Base-by-base conservation (phyloP, 2,888 invertebrate genomes). In the Tridacna crocea region DNA sequence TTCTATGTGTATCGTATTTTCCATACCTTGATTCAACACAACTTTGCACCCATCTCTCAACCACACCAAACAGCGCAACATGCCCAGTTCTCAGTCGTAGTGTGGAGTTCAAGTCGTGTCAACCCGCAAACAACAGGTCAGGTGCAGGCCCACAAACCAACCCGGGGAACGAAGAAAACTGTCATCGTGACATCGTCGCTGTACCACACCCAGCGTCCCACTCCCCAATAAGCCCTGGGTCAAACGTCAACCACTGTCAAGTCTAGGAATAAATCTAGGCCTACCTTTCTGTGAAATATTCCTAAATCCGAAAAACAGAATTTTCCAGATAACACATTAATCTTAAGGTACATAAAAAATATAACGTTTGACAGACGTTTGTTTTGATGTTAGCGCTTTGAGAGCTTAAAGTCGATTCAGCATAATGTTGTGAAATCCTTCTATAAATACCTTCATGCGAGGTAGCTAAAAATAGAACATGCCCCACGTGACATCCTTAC, bases 381-480 rank as follows among this genome's bases (percentile, higher is more conserved):
- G 72, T 72, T 77, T 72, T 63, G 77, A 77, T 77, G 47, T 48
- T 36, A 19, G 13, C 72, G 26, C 26, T 72, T 72, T 75, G 61
- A 60, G 46, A 61, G 70, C 75, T 46, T 73, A 75, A 77, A 77
- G 79, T 72, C 79, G 73, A 77, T 75, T 83, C 55, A 75, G 60
- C 68, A 58, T 27, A 75, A 47, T 66, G 84, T 84, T 84, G 84
- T 84, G 84, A 77, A 84, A 84, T 84, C 75, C 60, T 77, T 70
- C 72, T 63, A 60, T 82, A 75, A 74, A 74, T 74, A 74, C 61
- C 15, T 55, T 24, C 17, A 47, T 17, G 26, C 47, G 27, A 61
- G n/a, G 11, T 8, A 51, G 78, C 78, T 82, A 82, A 65, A 46
- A 72, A 72, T 78, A 82, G 75, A 72, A 12, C 13, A 26, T 12